These are phyloP conservation scores for Melikaiella ostensackeni DNA, from an alignment of 2,888 invertebrate genomes.

Conservation along the genomic window DNA sequence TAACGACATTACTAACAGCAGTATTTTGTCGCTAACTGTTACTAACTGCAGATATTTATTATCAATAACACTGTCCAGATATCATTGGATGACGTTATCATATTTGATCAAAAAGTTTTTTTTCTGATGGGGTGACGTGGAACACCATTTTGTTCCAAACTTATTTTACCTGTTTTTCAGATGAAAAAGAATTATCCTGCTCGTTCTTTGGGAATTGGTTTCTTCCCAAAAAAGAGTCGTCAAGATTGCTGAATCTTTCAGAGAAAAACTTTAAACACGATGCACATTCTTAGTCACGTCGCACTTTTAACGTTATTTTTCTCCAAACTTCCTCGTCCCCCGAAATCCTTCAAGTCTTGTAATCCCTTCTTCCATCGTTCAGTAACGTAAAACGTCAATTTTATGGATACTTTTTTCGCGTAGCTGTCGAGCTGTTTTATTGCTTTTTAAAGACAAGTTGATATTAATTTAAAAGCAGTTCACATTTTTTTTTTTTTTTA, in stretches of 20 bases:
- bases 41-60: constrained; percentile 6
- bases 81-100: constrained; percentile 6
- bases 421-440: not conserved
- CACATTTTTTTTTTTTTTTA: too few species aligned
- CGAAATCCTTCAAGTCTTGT: not conserved
- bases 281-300: not conserved
- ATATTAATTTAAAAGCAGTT: too few species aligned
- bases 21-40: not conserved
- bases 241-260: not conserved
- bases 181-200: not conserved
- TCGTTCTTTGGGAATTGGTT: not conserved
- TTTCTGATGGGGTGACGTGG: not conserved
- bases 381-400: constrained; percentile 1
- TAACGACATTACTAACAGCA: constrained; percentile 18
- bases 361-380: not conserved
- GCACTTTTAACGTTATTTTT: not conserved
- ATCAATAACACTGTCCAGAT: not conserved
- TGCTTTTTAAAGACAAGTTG: too few species aligned
- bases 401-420: not conserved
- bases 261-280: not conserved
- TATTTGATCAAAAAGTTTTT: not conserved
- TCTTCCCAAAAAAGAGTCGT: not conserved
- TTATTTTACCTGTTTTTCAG: constrained; percentile 18
- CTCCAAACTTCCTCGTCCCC: not conserved
- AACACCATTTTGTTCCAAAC: not conserved